Evolutionary conservation across 1,140 invertebrate species (phyloP).

Genomic region (Leptopilina boulardi): DNA sequence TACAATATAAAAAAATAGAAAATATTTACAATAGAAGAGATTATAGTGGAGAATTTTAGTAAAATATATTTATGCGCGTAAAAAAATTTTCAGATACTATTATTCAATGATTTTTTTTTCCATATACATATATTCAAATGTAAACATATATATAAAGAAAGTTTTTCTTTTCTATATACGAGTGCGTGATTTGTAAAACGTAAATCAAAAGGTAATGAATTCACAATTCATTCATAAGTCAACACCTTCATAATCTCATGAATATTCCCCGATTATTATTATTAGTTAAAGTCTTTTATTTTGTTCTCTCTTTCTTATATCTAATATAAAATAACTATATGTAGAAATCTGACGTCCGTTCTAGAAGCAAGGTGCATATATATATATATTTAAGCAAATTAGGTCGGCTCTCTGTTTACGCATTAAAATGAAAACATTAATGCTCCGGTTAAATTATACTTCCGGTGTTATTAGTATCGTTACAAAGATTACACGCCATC

Average conservation of each 20-base stretch:
- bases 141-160: background rate
- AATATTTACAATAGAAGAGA: too few relatives aligned
- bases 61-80: too few relatives aligned
- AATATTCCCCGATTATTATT: background rate
- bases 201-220: background rate
- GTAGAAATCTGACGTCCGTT: slow-evolving; percentile 22
- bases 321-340: background rate
- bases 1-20: too few relatives aligned
- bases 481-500: slow-evolving; percentile 13
- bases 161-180: background rate
- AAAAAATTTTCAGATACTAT: too few relatives aligned
- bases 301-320: background rate
- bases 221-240: background rate
- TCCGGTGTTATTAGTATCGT: slow-evolving; percentile 24
- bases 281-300: background rate
- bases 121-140: too few relatives aligned
- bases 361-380: background rate
- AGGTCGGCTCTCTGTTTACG: slow-evolving; percentile 29
- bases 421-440: slow-evolving; percentile 26
- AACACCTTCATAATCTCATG: slow-evolving; percentile 12
- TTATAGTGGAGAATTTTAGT: too few relatives aligned
- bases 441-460: slow-evolving; percentile 28
- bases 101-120: too few relatives aligned
- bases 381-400: background rate
- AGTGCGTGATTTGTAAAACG: background rate